These are phyloP conservation scores for Platerodrilus igneus DNA, from an alignment of 2,888 invertebrate genomes.

Conservation along the genomic window DNA sequence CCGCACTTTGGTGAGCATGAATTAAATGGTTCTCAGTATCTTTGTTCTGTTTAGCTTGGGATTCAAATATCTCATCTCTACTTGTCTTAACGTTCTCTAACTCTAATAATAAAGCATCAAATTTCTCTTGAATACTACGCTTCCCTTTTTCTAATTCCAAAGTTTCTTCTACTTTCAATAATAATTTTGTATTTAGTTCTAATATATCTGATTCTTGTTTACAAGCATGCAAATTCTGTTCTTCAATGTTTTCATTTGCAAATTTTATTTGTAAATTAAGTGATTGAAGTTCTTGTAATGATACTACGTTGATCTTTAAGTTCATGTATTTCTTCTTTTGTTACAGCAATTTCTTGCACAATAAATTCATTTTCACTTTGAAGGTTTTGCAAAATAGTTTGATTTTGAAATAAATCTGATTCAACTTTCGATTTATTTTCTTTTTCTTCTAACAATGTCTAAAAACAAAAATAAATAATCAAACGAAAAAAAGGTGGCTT, in stretches of 20 bases:
- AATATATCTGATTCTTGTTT: conserved; percentile 11
- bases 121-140: conserved; percentile 14
- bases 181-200: conserved; percentile 15
- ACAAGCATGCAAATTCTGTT: conserved; percentile 3
- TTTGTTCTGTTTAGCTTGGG: conserved; percentile 34
- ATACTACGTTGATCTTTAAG: conserved; percentile 14
- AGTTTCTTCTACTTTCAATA: conserved; percentile 17
- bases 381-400: conserved; percentile 7
- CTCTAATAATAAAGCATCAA: conserved; percentile 22
- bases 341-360: conserved; percentile 6
- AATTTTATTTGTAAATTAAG: conserved; percentile 13
- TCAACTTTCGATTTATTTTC: conserved; percentile 4
- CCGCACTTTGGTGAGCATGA: conserved; percentile 33
- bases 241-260: conserved; percentile 10
- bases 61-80: conserved; percentile 33
- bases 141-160: conserved; percentile 21
- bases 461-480: too few relatives aligned
- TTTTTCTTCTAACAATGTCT: conserved; percentile 3
- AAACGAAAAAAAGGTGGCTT: too few relatives aligned
- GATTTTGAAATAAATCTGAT: not conserved
- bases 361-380: conserved; percentile 14
- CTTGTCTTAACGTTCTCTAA: conserved; percentile 33
- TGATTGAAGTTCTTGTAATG: conserved; percentile 13
- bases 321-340: conserved; percentile 12
- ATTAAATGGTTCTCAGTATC: conserved; percentile 35